phyloP scores from a whole-genome alignment of 2,888 invertebrate genomes.

The Agrilus cyanescens region DNA sequence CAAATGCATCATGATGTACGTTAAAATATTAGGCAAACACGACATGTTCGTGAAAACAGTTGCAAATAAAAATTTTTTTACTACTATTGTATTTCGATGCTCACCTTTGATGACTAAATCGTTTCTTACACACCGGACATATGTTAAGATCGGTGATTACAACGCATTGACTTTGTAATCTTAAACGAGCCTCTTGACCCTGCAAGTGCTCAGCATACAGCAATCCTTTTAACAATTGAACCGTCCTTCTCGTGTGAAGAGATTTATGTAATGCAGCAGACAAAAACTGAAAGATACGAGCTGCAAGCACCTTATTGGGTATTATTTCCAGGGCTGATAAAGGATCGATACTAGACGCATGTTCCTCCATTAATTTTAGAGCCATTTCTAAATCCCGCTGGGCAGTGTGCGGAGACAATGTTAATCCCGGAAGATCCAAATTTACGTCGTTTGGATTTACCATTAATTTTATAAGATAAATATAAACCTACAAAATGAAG shows the following conservation, averaged over 20 bases:
- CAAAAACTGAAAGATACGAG: slow-evolving; percentile 48
- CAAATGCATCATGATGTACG: no score
- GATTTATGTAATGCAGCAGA: slow-evolving; percentile 53
- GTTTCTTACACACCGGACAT: slow-evolving; percentile 86
- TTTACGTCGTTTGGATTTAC: slow-evolving; percentile 28
- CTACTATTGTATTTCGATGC: slow-evolving; percentile 4
- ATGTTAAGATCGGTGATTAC: slow-evolving; percentile 76
- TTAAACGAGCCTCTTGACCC: slow-evolving; percentile 68
- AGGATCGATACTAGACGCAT: slow-evolving; percentile 77
- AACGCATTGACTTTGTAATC: slow-evolving; percentile 71
- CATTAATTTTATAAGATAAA: slow-evolving; percentile 31
- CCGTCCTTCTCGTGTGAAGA: slow-evolving; percentile 59
- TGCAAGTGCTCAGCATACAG: slow-evolving; percentile 77
- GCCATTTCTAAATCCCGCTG: slow-evolving; percentile 70
- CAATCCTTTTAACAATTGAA: slow-evolving; percentile 71
- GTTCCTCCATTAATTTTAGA: slow-evolving; percentile 66
- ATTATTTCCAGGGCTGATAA: slow-evolving; percentile 66
- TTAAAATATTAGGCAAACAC: no score
- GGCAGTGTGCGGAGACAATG: slow-evolving; percentile 47
- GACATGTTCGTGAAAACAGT: not conserved
- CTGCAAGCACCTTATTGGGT: slow-evolving; percentile 68
- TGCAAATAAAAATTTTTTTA: not conserved
- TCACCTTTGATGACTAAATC: slow-evolving; percentile 83
- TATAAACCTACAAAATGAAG: slow-evolving; percentile 29
- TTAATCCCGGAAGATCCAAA: slow-evolving; percentile 25